These are phyloP conservation scores for Himalopsyche tibetana DNA, from an alignment of 2,888 invertebrate genomes.

Conservation along the genomic window DNA sequence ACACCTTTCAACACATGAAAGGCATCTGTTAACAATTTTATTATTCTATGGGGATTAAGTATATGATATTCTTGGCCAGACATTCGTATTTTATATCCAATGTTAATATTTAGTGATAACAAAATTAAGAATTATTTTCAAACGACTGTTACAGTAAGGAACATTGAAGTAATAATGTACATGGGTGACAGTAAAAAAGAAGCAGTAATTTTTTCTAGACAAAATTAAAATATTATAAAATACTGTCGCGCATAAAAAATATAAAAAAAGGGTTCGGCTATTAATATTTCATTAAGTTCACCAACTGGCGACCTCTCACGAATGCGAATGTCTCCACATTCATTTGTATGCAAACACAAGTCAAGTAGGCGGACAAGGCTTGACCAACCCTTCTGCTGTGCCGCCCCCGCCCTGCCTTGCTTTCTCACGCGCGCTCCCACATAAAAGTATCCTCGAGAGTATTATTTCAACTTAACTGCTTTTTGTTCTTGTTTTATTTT, in stretches of 20 bases:
- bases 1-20: neutral
- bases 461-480: neutral
- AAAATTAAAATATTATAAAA: neutral
- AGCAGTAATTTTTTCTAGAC: too few species aligned
- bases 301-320: conserved; percentile 45
- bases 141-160: too few species aligned
- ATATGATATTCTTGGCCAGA: neutral
- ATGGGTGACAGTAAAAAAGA: too few species aligned
- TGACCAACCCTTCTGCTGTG: conserved; percentile 51
- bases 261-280: conserved; percentile 54
- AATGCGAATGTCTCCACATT: conserved; percentile 43
- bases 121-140: too few species aligned
- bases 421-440: conserved; percentile 18
- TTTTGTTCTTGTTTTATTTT: conserved; percentile 3
- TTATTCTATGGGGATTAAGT: neutral
- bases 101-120: neutral
- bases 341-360: conserved; percentile 59
- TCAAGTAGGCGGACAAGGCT: conserved; percentile 59
- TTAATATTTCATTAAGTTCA: conserved; percentile 57
- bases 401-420: conserved; percentile 39
- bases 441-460: conserved; percentile 1
- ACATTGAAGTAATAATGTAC: too few species aligned
- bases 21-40: neutral
- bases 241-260: conserved; percentile 6
- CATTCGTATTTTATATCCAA: neutral